A percentile compares a stretch with the other conserved stretches of the same genome.
Conservation (phyloP, 2,113 vertebrate species). For the Antigone vipio region DNA sequence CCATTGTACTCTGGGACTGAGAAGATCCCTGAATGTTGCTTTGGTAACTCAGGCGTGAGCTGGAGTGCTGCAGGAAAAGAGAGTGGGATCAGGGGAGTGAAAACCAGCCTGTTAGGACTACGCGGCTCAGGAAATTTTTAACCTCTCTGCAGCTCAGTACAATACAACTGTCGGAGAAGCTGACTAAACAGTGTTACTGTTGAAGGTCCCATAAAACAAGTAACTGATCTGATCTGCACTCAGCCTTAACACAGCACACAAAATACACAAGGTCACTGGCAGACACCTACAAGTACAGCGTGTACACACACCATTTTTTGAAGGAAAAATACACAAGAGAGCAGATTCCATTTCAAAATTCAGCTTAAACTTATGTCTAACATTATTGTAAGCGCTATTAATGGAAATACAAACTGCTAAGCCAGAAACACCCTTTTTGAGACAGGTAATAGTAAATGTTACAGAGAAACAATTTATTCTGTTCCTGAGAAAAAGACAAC, state of each 20-base stretch:
- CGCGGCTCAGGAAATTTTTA: neutral
- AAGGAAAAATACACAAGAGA: neutral
- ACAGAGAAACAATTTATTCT: neutral
- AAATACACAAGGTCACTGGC: neutral
- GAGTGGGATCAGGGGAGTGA: neutral
- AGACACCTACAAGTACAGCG: neutral
- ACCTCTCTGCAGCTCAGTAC: neutral
- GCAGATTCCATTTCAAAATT: neutral
- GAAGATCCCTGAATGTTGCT: constrained; percentile 94
- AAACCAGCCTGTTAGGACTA: neutral
- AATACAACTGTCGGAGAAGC: neutral
- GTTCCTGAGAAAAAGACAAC: neutral
- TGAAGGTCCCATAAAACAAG: neutral
- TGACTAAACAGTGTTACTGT: neutral
- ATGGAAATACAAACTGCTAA: neutral
- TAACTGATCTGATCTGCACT: neutral
- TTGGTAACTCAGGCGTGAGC: constrained; percentile 97
- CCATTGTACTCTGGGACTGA: constrained; percentile 93
- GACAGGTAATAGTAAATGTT: neutral
- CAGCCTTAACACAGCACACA: neutral
- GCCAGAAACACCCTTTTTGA: neutral
- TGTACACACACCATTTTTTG: neutral
- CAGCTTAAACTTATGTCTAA: neutral
- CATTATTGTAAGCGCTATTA: neutral
- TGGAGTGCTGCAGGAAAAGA: constrained; percentile 84